Conservation (phyloP, 2,113 vertebrate genomes). For the Apteryx owenii region DNA sequence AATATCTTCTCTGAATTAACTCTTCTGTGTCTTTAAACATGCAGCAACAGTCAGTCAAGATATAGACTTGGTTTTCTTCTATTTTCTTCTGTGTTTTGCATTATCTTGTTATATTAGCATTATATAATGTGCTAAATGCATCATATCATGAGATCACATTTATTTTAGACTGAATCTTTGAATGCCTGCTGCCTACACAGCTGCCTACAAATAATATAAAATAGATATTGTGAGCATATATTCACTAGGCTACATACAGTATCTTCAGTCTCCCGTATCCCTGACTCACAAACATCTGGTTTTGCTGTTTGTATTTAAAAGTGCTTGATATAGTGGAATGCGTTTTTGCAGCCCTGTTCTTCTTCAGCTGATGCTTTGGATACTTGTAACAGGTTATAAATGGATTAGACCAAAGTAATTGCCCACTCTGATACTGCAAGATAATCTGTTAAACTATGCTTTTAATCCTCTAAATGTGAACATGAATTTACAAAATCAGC, state of each 20-base stretch:
- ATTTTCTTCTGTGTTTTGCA: neutral
- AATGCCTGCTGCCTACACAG: neutral
- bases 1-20: neutral
- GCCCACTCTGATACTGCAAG: conserved; percentile 39
- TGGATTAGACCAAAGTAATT: conserved; percentile 36
- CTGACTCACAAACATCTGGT: neutral
- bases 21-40: neutral
- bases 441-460: conserved; percentile 75
- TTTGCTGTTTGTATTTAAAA: neutral
- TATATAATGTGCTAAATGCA: neutral
- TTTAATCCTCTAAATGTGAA: conserved; percentile 71
- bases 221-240: neutral
- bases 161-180: neutral
- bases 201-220: neutral
- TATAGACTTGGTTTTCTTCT: neutral
- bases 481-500: conserved; percentile 63
- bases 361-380: neutral
- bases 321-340: neutral
- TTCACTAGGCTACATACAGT: neutral
- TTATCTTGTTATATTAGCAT: neutral
- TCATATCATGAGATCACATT: neutral
- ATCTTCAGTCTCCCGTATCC: neutral
- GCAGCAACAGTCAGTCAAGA: neutral
- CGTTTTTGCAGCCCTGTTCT: neutral
- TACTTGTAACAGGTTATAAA: conserved; percentile 17